Evolutionary conservation across 92 coral and sea anemone genomes (phyloP).

Genomic region (Paragorgia papillata): DNA sequence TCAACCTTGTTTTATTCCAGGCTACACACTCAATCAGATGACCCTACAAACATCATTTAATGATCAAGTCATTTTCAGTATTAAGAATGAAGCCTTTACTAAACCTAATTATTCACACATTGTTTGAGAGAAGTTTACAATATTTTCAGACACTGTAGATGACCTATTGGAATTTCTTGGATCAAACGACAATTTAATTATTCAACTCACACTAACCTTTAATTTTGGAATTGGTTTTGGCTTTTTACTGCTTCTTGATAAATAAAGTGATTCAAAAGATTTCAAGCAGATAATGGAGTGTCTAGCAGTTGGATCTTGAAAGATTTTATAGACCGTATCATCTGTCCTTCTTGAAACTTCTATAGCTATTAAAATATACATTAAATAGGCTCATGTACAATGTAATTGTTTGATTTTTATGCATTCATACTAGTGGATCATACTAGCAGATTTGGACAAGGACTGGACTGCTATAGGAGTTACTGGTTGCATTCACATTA

Average conservation of each 20-base stretch:
- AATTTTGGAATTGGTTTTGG: conserved; percentile 83
- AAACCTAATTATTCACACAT: conserved; percentile 1
- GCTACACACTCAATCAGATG: conserved; percentile 90
- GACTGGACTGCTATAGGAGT: too few species aligned
- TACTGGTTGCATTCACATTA: too few species aligned
- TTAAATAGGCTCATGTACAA: too few species aligned
- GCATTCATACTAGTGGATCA: too few species aligned
- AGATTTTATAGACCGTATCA: conserved; percentile 81
- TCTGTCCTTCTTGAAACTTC: conserved; percentile 81
- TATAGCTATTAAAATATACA: conserved; percentile 53
- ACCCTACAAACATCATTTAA: conserved; percentile 54
- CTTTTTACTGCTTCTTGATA: conserved; percentile 89
- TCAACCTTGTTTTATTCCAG: conserved; percentile 92
- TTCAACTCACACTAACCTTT: conserved; percentile 56
- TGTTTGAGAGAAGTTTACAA: not conserved
- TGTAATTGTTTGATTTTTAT: too few species aligned
- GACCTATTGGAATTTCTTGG: too few species aligned
- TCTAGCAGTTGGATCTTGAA: conserved; percentile 91
- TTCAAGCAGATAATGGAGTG: conserved; percentile 86
- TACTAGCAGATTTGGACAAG: too few species aligned
- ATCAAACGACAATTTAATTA: too few species aligned
- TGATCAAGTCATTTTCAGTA: too few species aligned
- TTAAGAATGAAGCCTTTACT: too few species aligned
- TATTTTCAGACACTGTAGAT: too few species aligned
- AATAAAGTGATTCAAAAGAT: conserved; percentile 84